Evolutionary conservation across 1,140 invertebrate genomes (phyloP), one percentile per base, ranked within the genome.

Genomic region (Aphaenogaster floridana): DNA sequence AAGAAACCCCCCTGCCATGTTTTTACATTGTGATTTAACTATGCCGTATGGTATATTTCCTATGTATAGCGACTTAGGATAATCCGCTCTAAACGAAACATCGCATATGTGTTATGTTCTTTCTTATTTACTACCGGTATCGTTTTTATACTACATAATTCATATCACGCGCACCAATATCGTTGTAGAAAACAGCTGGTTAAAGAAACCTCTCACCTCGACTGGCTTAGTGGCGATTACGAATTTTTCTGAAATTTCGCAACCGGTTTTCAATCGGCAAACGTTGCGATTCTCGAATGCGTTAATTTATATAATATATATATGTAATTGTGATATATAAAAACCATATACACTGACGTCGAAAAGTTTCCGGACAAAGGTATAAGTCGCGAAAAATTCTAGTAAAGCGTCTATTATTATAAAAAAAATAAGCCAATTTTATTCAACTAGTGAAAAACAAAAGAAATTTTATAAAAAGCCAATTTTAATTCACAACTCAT

Each of bases 111-210:
- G 7, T 42, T 77, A 77, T 15, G 7, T 59, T 76, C 39, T 42
- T 59, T 28, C 54, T 77, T 57, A 59, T 59, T 76, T 59, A 76
- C 1, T 36, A 45, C n/a, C n/a, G 74, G 21, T 77, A 3, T 34
- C 39, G 39, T 77, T 77, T 71, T 77, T 77, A 77, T 48, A 1
- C 1, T 28, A 8, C 15, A 45, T 77, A 57, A 39, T 76, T 57
- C n/a, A 63, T 77, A 45, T 61, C 21, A 17, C 57, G 28, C 17
- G 15, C 17, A n/a, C 7, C 17, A 21, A 77, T 59, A 45, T 61
- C 7, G 74, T 63, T 48, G 63, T 36, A 50, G 59, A 63, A 78
- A 78, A 45, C 57, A 63, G 57, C 21, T 78, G 57, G 4, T 28
- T 42, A 17, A 78, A 78, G 39, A 78, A 42, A 45, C 28, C 57